A percentile compares a stretch with the other conserved stretches of the same genome.
These are phyloP conservation scores for Eriosoma lanigerum DNA, from an alignment of 1,140 invertebrate genomes.

Conservation along the genomic window DNA sequence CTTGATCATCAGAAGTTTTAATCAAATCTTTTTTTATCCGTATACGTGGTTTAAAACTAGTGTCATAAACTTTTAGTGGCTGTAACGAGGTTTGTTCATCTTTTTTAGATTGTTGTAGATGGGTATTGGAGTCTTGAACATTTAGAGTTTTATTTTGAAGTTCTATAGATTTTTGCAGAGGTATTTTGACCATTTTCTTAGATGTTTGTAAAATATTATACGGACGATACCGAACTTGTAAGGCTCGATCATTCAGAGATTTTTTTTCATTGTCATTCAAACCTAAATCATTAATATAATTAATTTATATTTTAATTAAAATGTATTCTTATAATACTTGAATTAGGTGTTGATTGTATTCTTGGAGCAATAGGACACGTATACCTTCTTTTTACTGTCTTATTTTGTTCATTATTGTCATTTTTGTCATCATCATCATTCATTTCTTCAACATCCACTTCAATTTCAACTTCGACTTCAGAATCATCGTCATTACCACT, in stretches of 20 bases:
- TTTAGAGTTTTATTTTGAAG: neutral
- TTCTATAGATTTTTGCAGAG: neutral
- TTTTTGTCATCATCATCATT: neutral
- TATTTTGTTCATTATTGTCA: conserved; percentile 55
- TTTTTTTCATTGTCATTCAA: neutral
- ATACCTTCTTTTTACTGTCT: neutral
- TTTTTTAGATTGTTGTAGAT: neutral
- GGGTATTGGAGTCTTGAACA: neutral
- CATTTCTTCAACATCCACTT: neutral
- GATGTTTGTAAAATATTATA: conserved; percentile 20
- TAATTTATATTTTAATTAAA: neutral
- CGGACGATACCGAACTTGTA: neutral
- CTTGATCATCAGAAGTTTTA: neutral
- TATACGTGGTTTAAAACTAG: neutral
- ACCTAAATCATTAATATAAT: neutral
- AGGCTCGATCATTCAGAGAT: neutral
- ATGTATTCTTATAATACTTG: conserved; percentile 62
- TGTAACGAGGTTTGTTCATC: neutral
- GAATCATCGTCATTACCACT: neutral
- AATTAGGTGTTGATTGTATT: conserved; percentile 84
- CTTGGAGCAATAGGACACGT: conserved; percentile 70
- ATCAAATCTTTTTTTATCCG: neutral
- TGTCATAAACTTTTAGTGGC: neutral
- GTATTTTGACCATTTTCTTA: conserved; percentile 23
- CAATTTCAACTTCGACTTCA: neutral